Evolutionary conservation across 1,140 invertebrate species (phyloP), one percentile per base, ranked within the genome.

Genomic region (Thaumatotibia leucotreta): DNA sequence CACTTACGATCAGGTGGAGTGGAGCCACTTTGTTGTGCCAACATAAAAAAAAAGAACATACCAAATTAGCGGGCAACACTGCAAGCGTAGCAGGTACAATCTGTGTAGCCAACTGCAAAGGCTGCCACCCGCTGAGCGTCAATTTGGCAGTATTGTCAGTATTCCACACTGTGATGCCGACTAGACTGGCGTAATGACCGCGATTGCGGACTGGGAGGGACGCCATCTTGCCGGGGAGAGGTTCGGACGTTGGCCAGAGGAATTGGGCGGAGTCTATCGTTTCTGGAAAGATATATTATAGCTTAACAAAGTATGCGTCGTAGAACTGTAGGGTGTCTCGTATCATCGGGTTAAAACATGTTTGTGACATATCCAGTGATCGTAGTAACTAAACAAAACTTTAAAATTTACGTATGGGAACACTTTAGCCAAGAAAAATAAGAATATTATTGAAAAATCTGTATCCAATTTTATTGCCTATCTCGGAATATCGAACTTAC

Each of bases 21-120:
- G 39, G 4, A 11, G 14, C 11, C 4, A 45, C 39, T 4, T 39
- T 39, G 14, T n/a, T 35, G 11, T 14, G n/a, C n/a, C n/a, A 2
- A 39, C 14, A 39, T 14, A 11, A 11, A 27, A 24, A 54, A 39
- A 20, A 39, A 39, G 27, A 10, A 74, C 82, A 81, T 49, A 90
- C 86, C 65, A 83, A 39, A 72, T 83, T 80, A 64, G 79, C 61
- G 0, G 86, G 83, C 61, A 88, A 87, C 17, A 96, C 88, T 0
- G 96, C 95, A 1, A 97, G 90, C 1, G 96, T 95, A 0, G 96
- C 95, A 0, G 97, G 97, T 67, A 97, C 94, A 2, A 98, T 84
- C 90, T 98, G 97, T 4, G 96, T 97, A 0, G 96, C 95, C 17
- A 98, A 89, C 45, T 97, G 93, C 61, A 97, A 80, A 0, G 93